These are phyloP conservation scores for Ceramica pisi DNA, from an alignment of 2,888 invertebrate species.

Conservation along the genomic window DNA sequence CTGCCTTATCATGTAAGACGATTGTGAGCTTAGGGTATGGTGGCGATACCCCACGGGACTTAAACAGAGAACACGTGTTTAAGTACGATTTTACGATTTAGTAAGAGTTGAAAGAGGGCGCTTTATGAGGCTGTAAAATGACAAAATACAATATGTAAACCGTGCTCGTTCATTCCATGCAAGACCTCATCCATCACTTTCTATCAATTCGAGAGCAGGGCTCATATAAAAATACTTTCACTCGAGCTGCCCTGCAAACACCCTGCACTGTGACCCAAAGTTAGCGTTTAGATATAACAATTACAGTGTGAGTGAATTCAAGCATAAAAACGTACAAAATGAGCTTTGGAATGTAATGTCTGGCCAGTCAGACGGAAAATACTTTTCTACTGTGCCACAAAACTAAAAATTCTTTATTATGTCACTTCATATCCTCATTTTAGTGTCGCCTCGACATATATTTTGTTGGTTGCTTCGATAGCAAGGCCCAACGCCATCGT, in stretches of 20 bases:
- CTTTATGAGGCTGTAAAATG: slow-evolving; percentile 7
- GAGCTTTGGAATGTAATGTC: too few species aligned
- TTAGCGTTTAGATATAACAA: too few species aligned
- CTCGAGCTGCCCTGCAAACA: too few species aligned
- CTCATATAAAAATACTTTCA: too few species aligned
- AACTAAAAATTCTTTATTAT: too few species aligned
- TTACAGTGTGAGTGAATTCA: too few species aligned
- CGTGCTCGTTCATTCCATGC: background rate
- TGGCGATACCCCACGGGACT: background rate
- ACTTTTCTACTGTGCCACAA: too few species aligned
- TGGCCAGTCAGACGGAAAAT: too few species aligned
- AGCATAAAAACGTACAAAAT: too few species aligned
- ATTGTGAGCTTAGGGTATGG: background rate
- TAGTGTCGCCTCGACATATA: slow-evolving; percentile 13
- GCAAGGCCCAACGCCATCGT: slow-evolving; percentile 18
- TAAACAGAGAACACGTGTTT: slow-evolving; percentile 19
- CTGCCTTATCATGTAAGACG: slow-evolving; percentile 40
- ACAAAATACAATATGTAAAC: background rate
- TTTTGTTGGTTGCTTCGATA: slow-evolving; percentile 21
- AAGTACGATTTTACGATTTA: slow-evolving; percentile 34
- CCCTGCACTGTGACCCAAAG: too few species aligned
- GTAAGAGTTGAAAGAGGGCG: slow-evolving; percentile 15
- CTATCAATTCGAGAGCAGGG: background rate
- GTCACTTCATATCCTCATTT: slow-evolving; percentile 8
- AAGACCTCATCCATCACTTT: background rate